Evolutionary conservation across 2,888 invertebrate genomes (phyloP), one percentile per base, ranked within the genome.

Genomic region (Xylophagus ater): DNA sequence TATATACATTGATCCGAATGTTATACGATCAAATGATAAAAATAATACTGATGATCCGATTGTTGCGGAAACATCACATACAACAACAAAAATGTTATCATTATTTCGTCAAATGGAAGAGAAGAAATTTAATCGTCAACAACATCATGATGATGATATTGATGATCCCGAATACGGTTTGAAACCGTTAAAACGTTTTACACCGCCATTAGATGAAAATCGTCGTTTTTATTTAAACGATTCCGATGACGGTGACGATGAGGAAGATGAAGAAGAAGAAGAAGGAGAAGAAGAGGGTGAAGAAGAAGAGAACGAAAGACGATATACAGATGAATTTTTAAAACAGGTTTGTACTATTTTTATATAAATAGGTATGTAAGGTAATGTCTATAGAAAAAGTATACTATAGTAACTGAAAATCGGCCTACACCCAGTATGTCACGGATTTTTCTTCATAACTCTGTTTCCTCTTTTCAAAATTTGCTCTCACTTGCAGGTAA

Each of bases 51-150:
- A 74, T 30, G 70, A 71, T 48, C 65, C 66, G 0, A 61, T 63
- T 5, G 60, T 68, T 9, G 68, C 71, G 5, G 70, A 69, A 50
- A 54, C 71, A 3, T 55, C 60, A 4, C 81, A 81, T 58, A 88
- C 88, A 1, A 83, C 92, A 10, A 79, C 81, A 29, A 78, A 84
- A 55, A 90, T 93, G 83, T 73, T 92, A 49, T 76, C 73, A 53
- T 84, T 89, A 51, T 93, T 93, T 73, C 73, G 89, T 2, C 82
- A 88, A 67, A 76, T 93, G 73, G 92, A 92, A 66, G 79, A 81
- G 52, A 73, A 76, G 41, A 67, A 72, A 45, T n/a, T n/a, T n/a
- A 66, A 69, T 10, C 70, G 69, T 12, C 60, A 74, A 12, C 69
- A 34, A 12, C 44, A 40, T 3, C 9, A 32, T 4, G 42, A 42